Evolutionary conservation across 2,113 vertebrate genomes (phyloP).

Genomic region (Cyanoramphus novaezelandiae): DNA sequence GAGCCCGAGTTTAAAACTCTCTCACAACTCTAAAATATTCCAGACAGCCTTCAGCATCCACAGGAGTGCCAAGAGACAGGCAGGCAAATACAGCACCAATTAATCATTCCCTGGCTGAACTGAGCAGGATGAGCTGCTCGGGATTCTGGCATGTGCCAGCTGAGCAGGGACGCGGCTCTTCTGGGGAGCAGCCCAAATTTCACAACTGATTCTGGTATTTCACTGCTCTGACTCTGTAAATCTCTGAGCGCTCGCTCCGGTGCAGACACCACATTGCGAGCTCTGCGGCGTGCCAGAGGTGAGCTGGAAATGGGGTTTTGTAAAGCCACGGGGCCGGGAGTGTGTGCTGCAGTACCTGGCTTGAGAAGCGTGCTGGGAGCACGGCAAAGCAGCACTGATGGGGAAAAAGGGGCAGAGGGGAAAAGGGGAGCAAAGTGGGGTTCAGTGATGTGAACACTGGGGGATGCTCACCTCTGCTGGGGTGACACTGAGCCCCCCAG

Average conservation of each 20-base stretch:
- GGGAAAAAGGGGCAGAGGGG: neutral
- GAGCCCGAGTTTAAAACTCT: neutral
- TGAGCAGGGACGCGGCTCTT: neutral
- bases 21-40: neutral
- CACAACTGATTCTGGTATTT: neutral
- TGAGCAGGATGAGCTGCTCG: neutral
- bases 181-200: neutral
- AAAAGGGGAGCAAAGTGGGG: neutral
- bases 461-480: neutral
- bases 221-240: neutral
- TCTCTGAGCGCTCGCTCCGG: neutral
- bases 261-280: neutral
- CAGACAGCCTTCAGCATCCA: neutral
- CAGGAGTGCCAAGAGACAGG: neutral
- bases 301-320: neutral
- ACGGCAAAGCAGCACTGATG: neutral
- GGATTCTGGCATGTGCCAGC: neutral
- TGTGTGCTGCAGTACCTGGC: fast-evolving
- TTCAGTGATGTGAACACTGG: fast-evolving
- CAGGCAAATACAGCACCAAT: neutral
- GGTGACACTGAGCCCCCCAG: neutral
- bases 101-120: neutral
- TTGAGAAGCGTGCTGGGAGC: neutral
- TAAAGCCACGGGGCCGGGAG: neutral
- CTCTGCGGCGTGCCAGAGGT: neutral